phyloP scores from a whole-genome alignment of 2,888 invertebrate genomes.

The Agriopis marginaria region DNA sequence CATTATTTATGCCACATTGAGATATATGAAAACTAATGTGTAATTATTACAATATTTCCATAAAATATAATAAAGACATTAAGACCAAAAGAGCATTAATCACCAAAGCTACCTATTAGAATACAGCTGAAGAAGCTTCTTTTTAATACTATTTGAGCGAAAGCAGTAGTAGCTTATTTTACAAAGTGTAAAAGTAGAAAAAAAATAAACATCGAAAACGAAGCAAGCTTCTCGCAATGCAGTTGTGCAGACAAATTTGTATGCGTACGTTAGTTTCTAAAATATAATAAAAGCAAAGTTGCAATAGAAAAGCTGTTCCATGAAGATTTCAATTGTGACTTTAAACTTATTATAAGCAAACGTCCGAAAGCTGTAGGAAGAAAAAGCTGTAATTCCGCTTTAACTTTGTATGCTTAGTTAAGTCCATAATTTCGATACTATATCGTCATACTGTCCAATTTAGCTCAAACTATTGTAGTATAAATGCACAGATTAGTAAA shows the following conservation, averaged over 20 bases:
- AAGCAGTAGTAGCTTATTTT: conserved; percentile 1
- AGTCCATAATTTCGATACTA: no score
- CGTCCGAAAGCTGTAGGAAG: no score
- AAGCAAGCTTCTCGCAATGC: not conserved
- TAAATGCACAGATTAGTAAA: no score
- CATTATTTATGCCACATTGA: conserved; percentile 31
- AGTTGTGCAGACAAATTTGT: conserved; percentile 9
- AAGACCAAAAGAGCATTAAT: not conserved
- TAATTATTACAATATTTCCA: not conserved
- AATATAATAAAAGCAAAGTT: no score
- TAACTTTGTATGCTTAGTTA: no score
- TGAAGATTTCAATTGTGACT: conserved; percentile 8
- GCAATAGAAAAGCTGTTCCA: not conserved
- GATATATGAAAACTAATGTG: conserved; percentile 3
- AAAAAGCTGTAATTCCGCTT: no score
- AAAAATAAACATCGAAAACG: not conserved
- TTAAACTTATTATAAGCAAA: not conserved
- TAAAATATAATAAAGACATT: not conserved
- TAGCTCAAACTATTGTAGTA: no score
- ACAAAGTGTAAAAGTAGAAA: not conserved
- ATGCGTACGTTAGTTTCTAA: not conserved
- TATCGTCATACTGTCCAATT: no score
- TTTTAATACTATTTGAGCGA: not conserved
- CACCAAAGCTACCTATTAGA: not conserved
- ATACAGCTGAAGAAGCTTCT: not conserved